Evolutionary conservation across 2,888 invertebrate species (phyloP).

Genomic region (Arctia plantaginis): DNA sequence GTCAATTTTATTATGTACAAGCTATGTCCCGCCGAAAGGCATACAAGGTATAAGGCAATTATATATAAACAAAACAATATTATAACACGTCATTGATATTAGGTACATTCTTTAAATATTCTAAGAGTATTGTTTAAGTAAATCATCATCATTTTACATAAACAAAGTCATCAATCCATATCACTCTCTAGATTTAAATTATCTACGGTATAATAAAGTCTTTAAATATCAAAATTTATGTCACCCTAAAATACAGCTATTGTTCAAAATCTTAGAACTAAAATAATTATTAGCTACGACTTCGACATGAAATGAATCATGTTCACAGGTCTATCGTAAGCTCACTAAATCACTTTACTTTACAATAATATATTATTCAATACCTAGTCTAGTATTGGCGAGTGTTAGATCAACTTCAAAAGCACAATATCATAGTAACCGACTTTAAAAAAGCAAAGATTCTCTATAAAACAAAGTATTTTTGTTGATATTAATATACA

Average conservation of each 20-base stretch:
- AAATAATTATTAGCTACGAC: slow-evolving; percentile 3
- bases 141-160: too few relatives aligned
- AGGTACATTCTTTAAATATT: too few relatives aligned
- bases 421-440: neutral
- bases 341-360: slow-evolving; percentile 17
- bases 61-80: too few relatives aligned
- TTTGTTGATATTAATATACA: too few relatives aligned
- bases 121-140: too few relatives aligned
- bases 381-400: neutral
- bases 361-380: neutral
- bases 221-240: neutral
- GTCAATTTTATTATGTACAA: too few relatives aligned
- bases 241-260: neutral
- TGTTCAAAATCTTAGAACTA: slow-evolving; percentile 1
- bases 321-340: slow-evolving; percentile 7
- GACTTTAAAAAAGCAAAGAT: neutral
- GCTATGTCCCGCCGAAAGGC: too few relatives aligned
- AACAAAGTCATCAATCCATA: too few relatives aligned
- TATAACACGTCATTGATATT: too few relatives aligned
- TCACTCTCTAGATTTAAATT: neutral
- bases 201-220: neutral
- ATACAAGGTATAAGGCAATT: too few relatives aligned
- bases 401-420: neutral
- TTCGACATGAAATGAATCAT: slow-evolving; percentile 7
- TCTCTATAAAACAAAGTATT: too few relatives aligned